A percentile compares a stretch with the other conserved stretches of the same genome.
phyloP scores from a whole-genome alignment of 1,140 invertebrate species.

The Drosophila athabasca region DNA sequence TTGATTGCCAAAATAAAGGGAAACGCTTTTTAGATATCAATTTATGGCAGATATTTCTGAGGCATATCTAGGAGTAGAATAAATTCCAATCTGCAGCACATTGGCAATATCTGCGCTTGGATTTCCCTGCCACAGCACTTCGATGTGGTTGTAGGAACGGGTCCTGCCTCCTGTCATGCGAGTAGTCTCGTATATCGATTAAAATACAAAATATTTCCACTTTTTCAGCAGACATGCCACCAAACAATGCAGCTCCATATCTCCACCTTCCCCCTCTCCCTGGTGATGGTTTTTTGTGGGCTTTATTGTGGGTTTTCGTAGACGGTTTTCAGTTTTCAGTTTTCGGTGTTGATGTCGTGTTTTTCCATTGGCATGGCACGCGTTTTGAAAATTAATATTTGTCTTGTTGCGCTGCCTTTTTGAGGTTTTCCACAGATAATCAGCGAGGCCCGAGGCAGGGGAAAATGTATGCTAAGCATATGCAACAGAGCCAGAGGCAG shows the following conservation, averaged over 20 bases:
- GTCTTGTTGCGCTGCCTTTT: constrained; percentile 50
- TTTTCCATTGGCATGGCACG: constrained; percentile 65
- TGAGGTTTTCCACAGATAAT: constrained; percentile 72
- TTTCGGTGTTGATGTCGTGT: constrained; percentile 61
- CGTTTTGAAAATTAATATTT: constrained; percentile 80
- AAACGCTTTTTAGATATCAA: no score
- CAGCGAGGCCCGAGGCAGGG: not conserved
- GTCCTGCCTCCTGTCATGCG: no score
- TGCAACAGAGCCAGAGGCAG: constrained; percentile 39
- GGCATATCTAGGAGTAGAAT: no score
- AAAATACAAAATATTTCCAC: not conserved
- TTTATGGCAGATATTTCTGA: no score
- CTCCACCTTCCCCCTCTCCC: not conserved
- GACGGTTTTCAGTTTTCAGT: constrained; percentile 13
- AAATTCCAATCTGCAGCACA: no score
- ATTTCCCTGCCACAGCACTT: no score
- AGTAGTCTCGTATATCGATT: constrained; percentile 14
- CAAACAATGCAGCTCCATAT: constrained; percentile 8
- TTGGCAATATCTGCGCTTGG: no score
- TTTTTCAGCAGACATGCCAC: not conserved
- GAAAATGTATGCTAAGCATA: constrained; percentile 76
- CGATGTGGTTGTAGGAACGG: no score
- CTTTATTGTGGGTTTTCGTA: constrained; percentile 36
- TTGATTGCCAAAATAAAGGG: no score
- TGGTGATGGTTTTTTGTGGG: constrained; percentile 29